Evolutionary conservation across 1,140 invertebrate genomes (phyloP), one percentile per base, ranked within the genome.

Genomic region (Sminthurinus signatus): DNA sequence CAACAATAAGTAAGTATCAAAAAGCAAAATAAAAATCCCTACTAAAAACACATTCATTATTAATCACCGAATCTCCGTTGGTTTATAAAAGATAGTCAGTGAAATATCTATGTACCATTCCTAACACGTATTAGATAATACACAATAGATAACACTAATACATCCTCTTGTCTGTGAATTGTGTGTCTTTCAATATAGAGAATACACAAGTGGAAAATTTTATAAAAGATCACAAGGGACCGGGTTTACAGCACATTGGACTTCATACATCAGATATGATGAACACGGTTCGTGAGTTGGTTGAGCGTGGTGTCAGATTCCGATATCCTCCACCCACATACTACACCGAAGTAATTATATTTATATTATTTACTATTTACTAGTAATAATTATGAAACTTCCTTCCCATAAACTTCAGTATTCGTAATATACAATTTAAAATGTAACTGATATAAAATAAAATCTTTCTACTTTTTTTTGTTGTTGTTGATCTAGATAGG

Each of bases 221-320:
- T 70, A 68, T 82, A 4, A 51, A 62, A 23, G 74, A 78, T 28
- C 80, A 82, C 68, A 71, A 73, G 23, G 78, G 79, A 0, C 76
- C 79, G 3, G 81, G 81, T 1, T 67, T 82, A 10, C 80, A 82
- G 64, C 81, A 82, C 65, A 75, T 82, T 54, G 81, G 76, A 39
- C 69, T 82, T 0, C 74, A 76, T 63, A 76, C 78, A 1, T 50
- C 66, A 0, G 64, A 76, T 46, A 81, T 82, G 12, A 60, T 76
- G 0, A 23, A 72, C 29, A 72, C 78, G 4, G 77, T 81, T 2
- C 59, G 59, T 10, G 69, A 73, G 8, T 73, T 76, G 67, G 51
- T 60, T 0, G 68, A 71, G 25, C 71, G 74, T 5, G 79, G 75
- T 28, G 75, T 78, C 1, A 55, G 68, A 2, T 81, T 81, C 71